Conservation (phyloP, 2,888 invertebrate species). For the Camponotus fellah region DNA sequence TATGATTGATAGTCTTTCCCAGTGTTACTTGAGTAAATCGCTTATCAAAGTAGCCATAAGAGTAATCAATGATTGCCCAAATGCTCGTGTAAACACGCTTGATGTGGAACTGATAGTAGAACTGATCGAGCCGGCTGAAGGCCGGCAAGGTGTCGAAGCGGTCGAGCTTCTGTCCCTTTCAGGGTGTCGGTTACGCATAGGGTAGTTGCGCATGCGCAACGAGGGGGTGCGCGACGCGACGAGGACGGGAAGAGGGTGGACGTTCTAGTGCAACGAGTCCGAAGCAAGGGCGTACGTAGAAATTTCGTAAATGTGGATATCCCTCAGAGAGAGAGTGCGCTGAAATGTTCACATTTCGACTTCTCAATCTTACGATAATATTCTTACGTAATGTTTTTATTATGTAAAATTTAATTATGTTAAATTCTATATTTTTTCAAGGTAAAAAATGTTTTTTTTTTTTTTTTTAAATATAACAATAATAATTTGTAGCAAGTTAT, state of each 20-base stretch:
- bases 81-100: neutral
- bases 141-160: neutral
- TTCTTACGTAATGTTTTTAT: neutral
- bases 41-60: neutral
- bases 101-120: neutral
- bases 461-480: neutral
- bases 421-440: neutral
- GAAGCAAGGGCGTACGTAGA: slow-evolving; percentile 13
- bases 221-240: slow-evolving; percentile 36
- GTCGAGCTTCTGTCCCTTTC: slow-evolving; percentile 21
- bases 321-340: neutral
- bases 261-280: neutral
- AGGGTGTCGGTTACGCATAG: slow-evolving; percentile 25
- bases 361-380: neutral
- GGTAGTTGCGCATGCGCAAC: slow-evolving; percentile 39
- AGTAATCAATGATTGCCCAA: neutral
- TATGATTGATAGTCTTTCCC: neutral
- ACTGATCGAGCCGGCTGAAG: neutral
- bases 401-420: neutral
- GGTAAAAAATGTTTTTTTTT: neutral
- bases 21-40: neutral
- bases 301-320: neutral
- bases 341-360: neutral
- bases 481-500: neutral
- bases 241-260: slow-evolving; percentile 15